These are phyloP conservation scores for Aphaenogaster ashmeadi DNA, from an alignment of 1,140 invertebrate species.

Conservation along the genomic window DNA sequence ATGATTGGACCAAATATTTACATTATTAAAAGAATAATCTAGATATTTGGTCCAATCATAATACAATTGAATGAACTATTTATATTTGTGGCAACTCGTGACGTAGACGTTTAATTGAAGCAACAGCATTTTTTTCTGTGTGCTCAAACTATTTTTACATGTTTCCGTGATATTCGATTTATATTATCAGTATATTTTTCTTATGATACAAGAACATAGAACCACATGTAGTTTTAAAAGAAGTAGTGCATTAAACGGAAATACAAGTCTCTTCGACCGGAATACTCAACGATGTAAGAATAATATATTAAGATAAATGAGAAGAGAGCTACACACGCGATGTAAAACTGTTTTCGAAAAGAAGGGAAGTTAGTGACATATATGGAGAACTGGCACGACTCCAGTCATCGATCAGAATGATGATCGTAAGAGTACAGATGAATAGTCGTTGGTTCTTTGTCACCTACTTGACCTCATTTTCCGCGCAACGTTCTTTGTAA, in stretches of 20 bases:
- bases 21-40: too few relatives aligned
- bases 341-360: neutral
- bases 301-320: slow-evolving; percentile 20
- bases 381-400: slow-evolving; percentile 12
- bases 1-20: too few relatives aligned
- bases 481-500: slow-evolving; percentile 13
- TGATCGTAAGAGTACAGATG: slow-evolving; percentile 50
- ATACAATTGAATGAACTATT: too few relatives aligned
- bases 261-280: neutral
- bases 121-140: neutral
- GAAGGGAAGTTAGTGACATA: neutral
- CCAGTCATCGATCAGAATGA: slow-evolving; percentile 54
- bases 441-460: slow-evolving; percentile 38
- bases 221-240: neutral
- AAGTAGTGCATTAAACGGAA: neutral
- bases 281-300: neutral
- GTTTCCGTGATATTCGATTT: neutral
- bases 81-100: too few relatives aligned
- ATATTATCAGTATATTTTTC: neutral
- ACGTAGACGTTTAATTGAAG: too few relatives aligned
- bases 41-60: too few relatives aligned
- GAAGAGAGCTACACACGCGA: neutral
- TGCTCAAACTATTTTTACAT: neutral
- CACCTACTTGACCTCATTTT: slow-evolving; percentile 46
- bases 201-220: neutral